Evolutionary conservation across 92 coral and sea anemone genomes (phyloP).

Genomic region (Porites evermanni): DNA sequence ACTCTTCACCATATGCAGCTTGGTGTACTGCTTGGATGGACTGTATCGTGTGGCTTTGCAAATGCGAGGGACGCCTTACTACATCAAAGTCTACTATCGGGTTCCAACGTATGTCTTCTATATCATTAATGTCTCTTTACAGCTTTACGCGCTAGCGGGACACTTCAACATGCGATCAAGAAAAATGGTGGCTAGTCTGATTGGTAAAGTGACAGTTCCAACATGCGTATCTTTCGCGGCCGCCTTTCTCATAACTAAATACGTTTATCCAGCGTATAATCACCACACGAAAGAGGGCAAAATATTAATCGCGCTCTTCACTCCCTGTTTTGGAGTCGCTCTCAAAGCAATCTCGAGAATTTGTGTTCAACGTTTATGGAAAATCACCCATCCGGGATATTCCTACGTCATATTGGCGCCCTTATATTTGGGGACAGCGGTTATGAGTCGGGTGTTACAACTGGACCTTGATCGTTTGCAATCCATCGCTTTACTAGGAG

Average conservation of each 20-base stretch:
- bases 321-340: conserved; percentile 1
- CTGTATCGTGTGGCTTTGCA: not conserved
- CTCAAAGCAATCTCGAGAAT: not conserved
- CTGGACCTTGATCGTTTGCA: not conserved
- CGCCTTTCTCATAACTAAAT: not conserved
- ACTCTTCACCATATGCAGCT: not conserved
- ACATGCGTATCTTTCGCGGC: not conserved
- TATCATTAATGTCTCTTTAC: not conserved
- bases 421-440: not conserved
- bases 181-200: not conserved
- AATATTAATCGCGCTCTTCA: not conserved
- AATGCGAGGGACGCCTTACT: not conserved
- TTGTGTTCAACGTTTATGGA: not conserved
- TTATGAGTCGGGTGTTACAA: not conserved
- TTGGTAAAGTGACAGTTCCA: conserved; percentile 4
- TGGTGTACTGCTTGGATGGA: not conserved
- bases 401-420: not conserved
- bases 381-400: not conserved
- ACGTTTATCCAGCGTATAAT: conserved; percentile 1
- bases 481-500: conserved; percentile 1
- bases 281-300: not conserved
- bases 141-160: not conserved
- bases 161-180: not conserved
- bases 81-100: not conserved
- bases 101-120: not conserved